Conservation (phyloP, 2,113 vertebrate genomes). For the Zootoca vivipara region DNA sequence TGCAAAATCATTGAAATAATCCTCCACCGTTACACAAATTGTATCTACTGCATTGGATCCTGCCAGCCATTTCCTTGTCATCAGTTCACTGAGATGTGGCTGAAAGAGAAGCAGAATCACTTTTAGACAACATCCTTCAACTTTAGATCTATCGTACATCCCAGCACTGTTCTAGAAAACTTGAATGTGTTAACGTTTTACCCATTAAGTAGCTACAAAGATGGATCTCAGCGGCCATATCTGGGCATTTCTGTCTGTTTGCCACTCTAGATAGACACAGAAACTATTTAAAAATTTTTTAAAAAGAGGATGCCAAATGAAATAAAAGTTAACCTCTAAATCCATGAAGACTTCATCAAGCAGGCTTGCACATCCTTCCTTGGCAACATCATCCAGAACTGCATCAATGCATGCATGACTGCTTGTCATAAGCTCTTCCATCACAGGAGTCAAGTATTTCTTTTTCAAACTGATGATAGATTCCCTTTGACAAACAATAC, state of each 20-base stretch:
- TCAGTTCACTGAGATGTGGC: constrained; percentile 91
- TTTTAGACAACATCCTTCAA: background rate
- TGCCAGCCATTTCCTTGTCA: constrained; percentile 93
- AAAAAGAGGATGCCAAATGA: background rate
- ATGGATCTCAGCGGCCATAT: background rate
- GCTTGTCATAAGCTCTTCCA: constrained; percentile 68
- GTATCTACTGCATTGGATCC: constrained; percentile 94
- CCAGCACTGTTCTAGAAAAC: background rate
- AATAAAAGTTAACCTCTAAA: constrained; percentile 84
- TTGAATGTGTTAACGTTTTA: background rate
- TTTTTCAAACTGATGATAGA: constrained; percentile 94
- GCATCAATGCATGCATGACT: constrained; percentile 85
- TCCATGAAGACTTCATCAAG: constrained; percentile 97
- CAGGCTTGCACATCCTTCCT: constrained; percentile 90
- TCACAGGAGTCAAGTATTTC: constrained; percentile 87
- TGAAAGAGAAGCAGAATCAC: constrained; percentile 64
- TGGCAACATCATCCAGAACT: constrained; percentile 88
- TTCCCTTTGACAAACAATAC: constrained; percentile 77
- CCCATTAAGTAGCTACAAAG: background rate
- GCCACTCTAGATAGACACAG: background rate
- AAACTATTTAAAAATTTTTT: background rate
- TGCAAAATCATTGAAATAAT: constrained; percentile 98
- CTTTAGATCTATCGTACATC: background rate
- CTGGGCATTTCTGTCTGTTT: background rate
- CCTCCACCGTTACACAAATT: constrained; percentile 96